Conservation (phyloP, 2,888 invertebrate species). For the Aleiodes alternator region DNA sequence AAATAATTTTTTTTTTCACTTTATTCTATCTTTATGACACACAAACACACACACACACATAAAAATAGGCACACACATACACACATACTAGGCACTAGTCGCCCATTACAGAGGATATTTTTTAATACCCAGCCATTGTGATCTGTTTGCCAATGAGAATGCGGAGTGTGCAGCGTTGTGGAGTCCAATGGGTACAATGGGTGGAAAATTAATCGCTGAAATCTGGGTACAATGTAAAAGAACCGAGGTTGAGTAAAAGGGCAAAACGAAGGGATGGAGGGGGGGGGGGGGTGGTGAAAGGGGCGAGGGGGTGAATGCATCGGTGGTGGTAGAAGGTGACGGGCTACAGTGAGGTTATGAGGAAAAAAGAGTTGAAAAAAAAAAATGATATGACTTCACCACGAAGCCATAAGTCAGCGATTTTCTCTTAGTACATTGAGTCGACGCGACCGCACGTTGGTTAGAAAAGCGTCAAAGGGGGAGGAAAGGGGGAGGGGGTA, state of each 20-base stretch:
- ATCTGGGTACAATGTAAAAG: constrained; percentile 74
- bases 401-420: constrained; percentile 74
- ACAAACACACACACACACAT: too few relatives aligned
- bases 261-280: constrained; percentile 35
- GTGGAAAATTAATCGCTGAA: constrained; percentile 74
- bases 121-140: constrained; percentile 72
- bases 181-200: constrained; percentile 65
- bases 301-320: constrained; percentile 10
- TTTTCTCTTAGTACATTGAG: constrained; percentile 74
- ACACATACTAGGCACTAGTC: constrained; percentile 41
- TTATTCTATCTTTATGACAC: constrained; percentile 32
- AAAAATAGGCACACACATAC: neutral
- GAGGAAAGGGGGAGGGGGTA: constrained; percentile 35
- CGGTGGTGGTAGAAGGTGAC: constrained; percentile 20
- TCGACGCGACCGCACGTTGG: constrained; percentile 62
- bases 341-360: constrained; percentile 32
- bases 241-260: constrained; percentile 62
- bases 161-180: constrained; percentile 65
- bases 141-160: constrained; percentile 74
- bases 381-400: constrained; percentile 70
- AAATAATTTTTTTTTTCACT: constrained; percentile 47
- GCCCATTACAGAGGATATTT: constrained; percentile 73
- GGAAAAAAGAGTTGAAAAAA: neutral
- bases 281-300: neutral
- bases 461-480: constrained; percentile 37